phyloP scores from a whole-genome alignment of 1,140 invertebrate genomes.

The Subanguina moxae region DNA sequence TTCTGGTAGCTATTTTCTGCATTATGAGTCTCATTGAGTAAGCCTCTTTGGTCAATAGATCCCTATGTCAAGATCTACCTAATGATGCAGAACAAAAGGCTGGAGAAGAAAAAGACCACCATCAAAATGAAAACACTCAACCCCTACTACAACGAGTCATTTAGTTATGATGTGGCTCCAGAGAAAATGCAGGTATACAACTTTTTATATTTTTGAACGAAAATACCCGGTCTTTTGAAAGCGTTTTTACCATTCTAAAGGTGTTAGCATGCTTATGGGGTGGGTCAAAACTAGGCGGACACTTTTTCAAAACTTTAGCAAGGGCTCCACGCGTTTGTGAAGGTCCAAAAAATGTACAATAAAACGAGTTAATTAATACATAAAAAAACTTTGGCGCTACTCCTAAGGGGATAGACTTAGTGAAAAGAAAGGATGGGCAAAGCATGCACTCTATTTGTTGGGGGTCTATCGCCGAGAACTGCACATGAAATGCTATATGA shows the following conservation, averaged over 20 bases:
- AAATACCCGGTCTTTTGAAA: background rate
- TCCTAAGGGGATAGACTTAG: too few species aligned
- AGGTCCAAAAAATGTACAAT: too few species aligned
- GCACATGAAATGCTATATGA: too few species aligned
- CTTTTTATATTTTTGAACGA: background rate
- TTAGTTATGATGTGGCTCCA: conserved; percentile 66
- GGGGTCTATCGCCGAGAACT: too few species aligned
- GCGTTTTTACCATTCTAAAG: too few species aligned
- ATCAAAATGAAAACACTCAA: conserved; percentile 66
- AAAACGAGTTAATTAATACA: too few species aligned
- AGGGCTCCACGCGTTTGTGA: too few species aligned
- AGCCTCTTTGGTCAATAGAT: conserved; percentile 60
- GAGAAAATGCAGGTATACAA: conserved; percentile 67
- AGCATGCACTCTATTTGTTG: too few species aligned
- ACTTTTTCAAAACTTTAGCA: background rate
- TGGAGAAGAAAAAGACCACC: conserved; percentile 68
- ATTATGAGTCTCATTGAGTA: background rate
- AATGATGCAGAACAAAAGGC: conserved; percentile 65
- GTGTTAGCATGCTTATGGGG: background rate
- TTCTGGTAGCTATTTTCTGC: conserved; percentile 65
- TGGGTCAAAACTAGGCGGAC: background rate
- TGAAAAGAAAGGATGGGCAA: too few species aligned
- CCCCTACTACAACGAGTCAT: conserved; percentile 67
- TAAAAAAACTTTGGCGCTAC: too few species aligned
- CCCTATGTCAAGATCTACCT: conserved; percentile 68